These are phyloP conservation scores for Rhea americana DNA, from an alignment of 2,113 vertebrate species.

Conservation along the genomic window DNA sequence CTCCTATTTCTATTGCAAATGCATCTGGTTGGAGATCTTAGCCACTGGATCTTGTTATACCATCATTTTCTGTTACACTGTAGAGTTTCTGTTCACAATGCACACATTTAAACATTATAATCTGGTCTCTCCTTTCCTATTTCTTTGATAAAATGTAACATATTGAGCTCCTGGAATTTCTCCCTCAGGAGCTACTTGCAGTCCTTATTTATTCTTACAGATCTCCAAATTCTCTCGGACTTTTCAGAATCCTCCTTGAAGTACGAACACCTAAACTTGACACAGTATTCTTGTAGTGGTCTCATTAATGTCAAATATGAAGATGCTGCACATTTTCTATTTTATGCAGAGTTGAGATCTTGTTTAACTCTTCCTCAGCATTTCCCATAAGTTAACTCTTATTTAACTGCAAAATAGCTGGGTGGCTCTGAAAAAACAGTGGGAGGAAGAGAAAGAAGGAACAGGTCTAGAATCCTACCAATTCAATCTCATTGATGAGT, in stretches of 20 bases:
- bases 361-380: not conserved
- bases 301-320: not conserved
- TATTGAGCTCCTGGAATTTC: not conserved
- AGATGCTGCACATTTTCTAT: not conserved
- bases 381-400: not conserved
- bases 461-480: not conserved
- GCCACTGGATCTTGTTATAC: not conserved
- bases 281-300: not conserved
- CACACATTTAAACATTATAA: not conserved
- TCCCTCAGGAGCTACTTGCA: not conserved
- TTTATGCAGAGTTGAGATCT: not conserved
- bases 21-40: not conserved
- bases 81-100: not conserved
- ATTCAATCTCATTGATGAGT: not conserved
- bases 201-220: not conserved
- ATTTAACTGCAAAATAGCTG: not conserved
- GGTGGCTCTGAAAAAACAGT: not conserved
- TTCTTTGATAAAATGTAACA: constrained; percentile 22
- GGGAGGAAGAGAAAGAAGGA: not conserved
- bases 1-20: not conserved
- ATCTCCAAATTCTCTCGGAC: not conserved
- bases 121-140: not conserved
- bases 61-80: not conserved
- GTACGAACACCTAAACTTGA: not conserved
- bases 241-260: not conserved